Evolutionary conservation across 2,797 vertebrate genomes (phyloP).

Genomic region (Pampus argenteus): DNA sequence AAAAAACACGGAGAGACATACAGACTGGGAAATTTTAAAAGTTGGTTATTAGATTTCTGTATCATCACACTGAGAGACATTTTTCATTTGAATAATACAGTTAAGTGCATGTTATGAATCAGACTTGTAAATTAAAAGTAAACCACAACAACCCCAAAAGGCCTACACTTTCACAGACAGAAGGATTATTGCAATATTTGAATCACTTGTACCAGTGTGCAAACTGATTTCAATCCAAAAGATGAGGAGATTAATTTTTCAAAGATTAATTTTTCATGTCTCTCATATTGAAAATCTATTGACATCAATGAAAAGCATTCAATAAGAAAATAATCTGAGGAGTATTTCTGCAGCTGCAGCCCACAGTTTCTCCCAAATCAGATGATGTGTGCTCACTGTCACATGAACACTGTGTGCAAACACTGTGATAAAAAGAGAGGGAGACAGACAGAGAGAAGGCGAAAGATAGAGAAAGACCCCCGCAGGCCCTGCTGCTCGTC

Average conservation of each 20-base stretch:
- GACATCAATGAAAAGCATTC: slow-evolving; percentile 45
- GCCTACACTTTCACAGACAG: slow-evolving; percentile 22
- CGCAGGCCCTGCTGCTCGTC: slow-evolving; percentile 61
- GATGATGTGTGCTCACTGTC: slow-evolving; percentile 76
- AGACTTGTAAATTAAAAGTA: slow-evolving; percentile 43
- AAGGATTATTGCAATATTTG: neutral
- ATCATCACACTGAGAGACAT: slow-evolving; percentile 22
- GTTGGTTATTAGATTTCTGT: slow-evolving; percentile 28
- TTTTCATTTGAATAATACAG: slow-evolving; percentile 58
- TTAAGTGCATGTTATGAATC: slow-evolving; percentile 32
- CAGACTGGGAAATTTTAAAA: slow-evolving; percentile 1
- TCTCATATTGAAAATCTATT: slow-evolving; percentile 26
- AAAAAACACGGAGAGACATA: slow-evolving; percentile 6
- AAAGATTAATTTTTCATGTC: slow-evolving; percentile 6
- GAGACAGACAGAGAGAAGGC: slow-evolving; percentile 39
- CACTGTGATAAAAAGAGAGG: slow-evolving; percentile 53
- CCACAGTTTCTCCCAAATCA: slow-evolving; percentile 68
- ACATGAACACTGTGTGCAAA: slow-evolving; percentile 77
- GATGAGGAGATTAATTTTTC: neutral
- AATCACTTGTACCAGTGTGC: slow-evolving; percentile 5
- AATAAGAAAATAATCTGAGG: slow-evolving; percentile 44
- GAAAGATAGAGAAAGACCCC: slow-evolving; percentile 45
- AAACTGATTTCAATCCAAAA: slow-evolving; percentile 21
- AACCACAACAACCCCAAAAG: slow-evolving; percentile 40
- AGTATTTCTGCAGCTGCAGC: slow-evolving; percentile 55